A percentile compares a stretch with the other conserved stretches of the same genome.
Conservation (phyloP, 2,888 invertebrate genomes). For the Xanthia icteritia region DNA sequence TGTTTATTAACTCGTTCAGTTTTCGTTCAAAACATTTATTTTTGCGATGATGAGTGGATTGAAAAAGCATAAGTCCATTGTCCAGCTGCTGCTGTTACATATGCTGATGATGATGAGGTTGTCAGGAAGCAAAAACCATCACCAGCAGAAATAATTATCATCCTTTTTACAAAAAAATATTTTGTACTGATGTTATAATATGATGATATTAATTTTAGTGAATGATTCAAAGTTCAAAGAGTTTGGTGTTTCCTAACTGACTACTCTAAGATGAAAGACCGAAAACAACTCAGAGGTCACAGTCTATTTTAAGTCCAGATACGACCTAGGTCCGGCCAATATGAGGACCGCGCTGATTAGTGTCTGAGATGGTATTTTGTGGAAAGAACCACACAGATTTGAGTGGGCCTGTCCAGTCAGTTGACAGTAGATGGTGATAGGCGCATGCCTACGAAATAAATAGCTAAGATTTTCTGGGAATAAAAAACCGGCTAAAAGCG, state of each 20-base stretch:
- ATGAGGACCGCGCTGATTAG: background rate
- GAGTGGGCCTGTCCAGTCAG: background rate
- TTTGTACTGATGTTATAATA: background rate
- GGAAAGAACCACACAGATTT: background rate
- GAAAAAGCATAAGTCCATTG: background rate
- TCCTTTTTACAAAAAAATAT: background rate
- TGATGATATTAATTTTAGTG: background rate
- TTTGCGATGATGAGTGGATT: background rate
- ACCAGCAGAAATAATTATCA: too few relatives aligned
- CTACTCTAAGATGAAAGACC: background rate
- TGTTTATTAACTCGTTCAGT: background rate
- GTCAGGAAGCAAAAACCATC: background rate
- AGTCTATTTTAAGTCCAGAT: background rate
- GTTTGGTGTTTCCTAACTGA: background rate
- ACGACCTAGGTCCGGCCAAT: background rate
- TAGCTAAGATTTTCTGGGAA: background rate
- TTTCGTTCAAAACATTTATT: background rate
- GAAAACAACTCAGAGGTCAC: background rate
- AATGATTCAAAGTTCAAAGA: background rate
- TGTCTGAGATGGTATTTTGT: background rate
- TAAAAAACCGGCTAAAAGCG: background rate
- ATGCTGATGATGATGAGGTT: background rate
- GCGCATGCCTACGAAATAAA: background rate
- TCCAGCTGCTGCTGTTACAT: background rate
- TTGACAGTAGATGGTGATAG: background rate